These are phyloP conservation scores for Tupiocoris notatus DNA, from an alignment of 2,888 invertebrate genomes.

Conservation along the genomic window DNA sequence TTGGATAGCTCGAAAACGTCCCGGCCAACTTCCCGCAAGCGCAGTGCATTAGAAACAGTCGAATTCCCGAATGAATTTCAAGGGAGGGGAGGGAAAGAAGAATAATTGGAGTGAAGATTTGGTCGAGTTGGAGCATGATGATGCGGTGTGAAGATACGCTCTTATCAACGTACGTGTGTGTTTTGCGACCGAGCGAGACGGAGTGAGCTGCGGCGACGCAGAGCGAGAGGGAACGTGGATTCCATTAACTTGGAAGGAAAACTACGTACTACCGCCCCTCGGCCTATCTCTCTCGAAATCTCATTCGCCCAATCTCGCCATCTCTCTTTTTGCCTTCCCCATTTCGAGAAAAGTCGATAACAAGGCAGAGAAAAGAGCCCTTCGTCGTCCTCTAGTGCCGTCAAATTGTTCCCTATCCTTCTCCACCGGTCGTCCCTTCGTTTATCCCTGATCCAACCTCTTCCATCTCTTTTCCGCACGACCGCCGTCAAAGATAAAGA, in stretches of 20 bases:
- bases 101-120: conserved; percentile 2
- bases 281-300: neutral
- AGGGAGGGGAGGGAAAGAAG: conserved; percentile 4
- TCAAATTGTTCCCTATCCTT: conserved; percentile 32
- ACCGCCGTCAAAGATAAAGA: conserved; percentile 26
- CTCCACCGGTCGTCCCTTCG: too few relatives aligned
- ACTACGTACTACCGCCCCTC: conserved; percentile 16
- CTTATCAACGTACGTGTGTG: too few relatives aligned
- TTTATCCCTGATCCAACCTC: neutral
- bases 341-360: conserved; percentile 28
- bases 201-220: neutral
- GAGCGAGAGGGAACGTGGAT: conserved; percentile 20
- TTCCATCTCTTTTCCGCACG: neutral
- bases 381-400: conserved; percentile 26
- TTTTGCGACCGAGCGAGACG: neutral
- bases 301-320: neutral
- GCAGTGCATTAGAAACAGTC: too few relatives aligned
- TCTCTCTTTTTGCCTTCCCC: neutral
- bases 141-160: conserved; percentile 10
- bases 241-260: conserved; percentile 41
- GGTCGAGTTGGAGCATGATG: conserved; percentile 25
- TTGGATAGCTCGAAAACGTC: too few relatives aligned
- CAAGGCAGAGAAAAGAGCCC: conserved; percentile 30
- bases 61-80: too few relatives aligned
- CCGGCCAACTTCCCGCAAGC: too few relatives aligned